A percentile compares a stretch with the other conserved stretches of the same genome.
Conservation (phyloP, 1,140 invertebrate species). For the Diachasmimorpha longicaudata region DNA sequence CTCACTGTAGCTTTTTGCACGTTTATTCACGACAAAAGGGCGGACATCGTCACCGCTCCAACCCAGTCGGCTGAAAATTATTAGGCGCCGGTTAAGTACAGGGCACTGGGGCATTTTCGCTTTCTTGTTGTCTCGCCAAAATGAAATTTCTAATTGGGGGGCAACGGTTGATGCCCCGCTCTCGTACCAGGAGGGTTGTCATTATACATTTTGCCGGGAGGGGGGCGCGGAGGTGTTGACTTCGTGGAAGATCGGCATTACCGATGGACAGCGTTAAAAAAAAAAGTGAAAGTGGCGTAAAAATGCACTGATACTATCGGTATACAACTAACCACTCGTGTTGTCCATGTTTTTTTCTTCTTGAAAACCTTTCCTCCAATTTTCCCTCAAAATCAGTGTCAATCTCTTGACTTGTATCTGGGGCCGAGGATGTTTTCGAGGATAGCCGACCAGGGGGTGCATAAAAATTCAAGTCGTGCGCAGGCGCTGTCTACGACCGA, state of each 20-base stretch:
- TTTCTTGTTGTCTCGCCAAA: constrained; percentile 17
- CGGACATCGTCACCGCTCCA: background rate
- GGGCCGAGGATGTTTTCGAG: background rate
- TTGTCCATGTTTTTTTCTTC: background rate
- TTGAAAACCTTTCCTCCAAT: background rate
- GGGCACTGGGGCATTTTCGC: constrained; percentile 15
- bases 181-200: background rate
- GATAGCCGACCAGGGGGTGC: constrained; percentile 30
- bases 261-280: background rate
- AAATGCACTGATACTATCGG: background rate
- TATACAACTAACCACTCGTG: background rate
- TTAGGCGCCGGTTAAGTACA: constrained; percentile 52
- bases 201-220: constrained; percentile 34
- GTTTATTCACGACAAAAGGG: background rate
- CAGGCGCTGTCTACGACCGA: constrained; percentile 27
- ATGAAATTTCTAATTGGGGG: constrained; percentile 30
- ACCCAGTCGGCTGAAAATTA: background rate
- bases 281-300: background rate
- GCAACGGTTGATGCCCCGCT: background rate
- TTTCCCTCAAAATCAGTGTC: constrained; percentile 45
- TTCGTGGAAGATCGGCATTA: background rate
- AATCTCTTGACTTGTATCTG: background rate
- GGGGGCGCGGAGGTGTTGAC: background rate
- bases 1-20: background rate
- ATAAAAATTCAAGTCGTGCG: constrained; percentile 62